Evolutionary conservation across 2,113 vertebrate species (phyloP).

Genomic region (Pheucticus melanocephalus): DNA sequence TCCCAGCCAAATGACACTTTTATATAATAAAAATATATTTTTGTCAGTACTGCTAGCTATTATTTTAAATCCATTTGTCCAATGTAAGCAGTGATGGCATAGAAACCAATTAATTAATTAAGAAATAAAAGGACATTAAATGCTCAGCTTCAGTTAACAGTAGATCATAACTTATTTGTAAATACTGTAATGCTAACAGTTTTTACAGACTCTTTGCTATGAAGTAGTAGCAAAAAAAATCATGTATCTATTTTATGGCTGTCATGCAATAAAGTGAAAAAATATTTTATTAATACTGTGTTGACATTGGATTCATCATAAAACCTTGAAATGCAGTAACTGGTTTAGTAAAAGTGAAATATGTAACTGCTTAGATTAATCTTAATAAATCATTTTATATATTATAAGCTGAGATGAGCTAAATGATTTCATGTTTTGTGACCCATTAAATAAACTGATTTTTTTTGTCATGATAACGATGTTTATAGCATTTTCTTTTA

Average conservation of each 20-base stretch:
- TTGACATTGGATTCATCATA: background rate
- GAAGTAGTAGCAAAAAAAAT: background rate
- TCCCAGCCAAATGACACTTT: background rate
- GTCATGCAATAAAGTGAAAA: background rate
- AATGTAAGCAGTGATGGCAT: background rate
- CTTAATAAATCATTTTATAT: background rate
- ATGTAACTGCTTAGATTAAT: background rate
- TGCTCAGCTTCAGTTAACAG: background rate
- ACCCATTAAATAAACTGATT: background rate
- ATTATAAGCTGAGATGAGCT: background rate
- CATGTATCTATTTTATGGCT: conserved; percentile 5
- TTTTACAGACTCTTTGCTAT: background rate
- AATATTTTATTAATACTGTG: background rate
- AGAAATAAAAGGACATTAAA: background rate
- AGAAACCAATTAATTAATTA: background rate
- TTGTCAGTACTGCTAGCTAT: background rate
- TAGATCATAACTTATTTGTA: background rate
- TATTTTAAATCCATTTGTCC: background rate
- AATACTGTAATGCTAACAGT: background rate
- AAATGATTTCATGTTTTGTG: background rate
- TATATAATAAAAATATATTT: background rate
- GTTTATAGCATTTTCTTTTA: background rate
- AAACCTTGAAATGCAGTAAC: background rate
- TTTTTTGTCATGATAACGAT: background rate
- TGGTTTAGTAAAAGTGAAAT: background rate